Base-by-base conservation (phyloP, 2,797 vertebrate species). In the Pampus argenteus region DNA sequence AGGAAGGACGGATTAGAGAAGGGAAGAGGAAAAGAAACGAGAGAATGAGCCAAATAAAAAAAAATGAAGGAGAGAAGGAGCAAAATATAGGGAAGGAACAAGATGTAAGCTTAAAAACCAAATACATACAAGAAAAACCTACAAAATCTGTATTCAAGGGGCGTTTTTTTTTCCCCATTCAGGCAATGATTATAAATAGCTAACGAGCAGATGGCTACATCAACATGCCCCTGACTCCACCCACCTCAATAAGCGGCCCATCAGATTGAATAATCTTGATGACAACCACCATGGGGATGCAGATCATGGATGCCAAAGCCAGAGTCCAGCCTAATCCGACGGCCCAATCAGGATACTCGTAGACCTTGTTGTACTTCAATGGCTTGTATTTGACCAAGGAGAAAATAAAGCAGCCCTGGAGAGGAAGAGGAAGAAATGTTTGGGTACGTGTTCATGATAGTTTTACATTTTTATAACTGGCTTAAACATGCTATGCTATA, bases 281-380 rank as follows among this genome's bases (percentile, higher is more conserved):
- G 85, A 97, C 94, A 34, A 97, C 93, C 78, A 98, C 97, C 95
- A 98, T 92, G 40, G 98, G 98, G 93, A 99, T 96, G 82, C 97
- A 99, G 90, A 98, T 91, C 96, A 99, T 99, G 86, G 98, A 99
- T 81, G 95, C 86, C 76, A 99, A 93, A 68, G 98, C 98, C 82
- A 99, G 94, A 76, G 91, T 87, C 98, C 98, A 99, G 59, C 98
- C 98, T 14, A 99, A 79, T 71, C 97, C 97, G 2, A 99, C 91
- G 72, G 98, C 95, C 97, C 97, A 99, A 22, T 95, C 95, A 1
- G 98, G 98, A 86, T 98, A 99, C 66, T 94, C 88, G 72, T 99
- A 99, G 85, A 95, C 71, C 93, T 99, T 99, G 94, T 99, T 99
- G 94, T 99, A 99, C 69, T 93, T 99, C 94, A 99, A 88, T 69